Evolutionary conservation across 2,113 vertebrate genomes (phyloP), one percentile per base, ranked within the genome.

Genomic region (Andinoacara biseriatus): DNA sequence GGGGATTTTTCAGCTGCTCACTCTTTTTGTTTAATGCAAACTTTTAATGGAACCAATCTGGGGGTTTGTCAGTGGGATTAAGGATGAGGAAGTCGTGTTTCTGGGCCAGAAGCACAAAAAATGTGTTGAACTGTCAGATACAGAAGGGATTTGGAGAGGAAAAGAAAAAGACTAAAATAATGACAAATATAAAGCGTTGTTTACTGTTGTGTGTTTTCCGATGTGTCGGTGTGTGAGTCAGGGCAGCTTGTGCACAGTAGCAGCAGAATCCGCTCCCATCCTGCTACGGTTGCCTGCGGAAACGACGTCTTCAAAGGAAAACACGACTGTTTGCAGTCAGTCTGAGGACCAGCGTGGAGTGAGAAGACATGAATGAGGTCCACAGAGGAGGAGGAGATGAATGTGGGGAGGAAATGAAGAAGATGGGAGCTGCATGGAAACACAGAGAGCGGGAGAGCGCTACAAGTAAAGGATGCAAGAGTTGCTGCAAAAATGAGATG

Each of bases 241-340:
- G 54, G n/a, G 61, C 61, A 52, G 13, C 59, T 13, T 2, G 58
- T 74, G 52, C 33, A 33, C 76, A 76, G 26, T 43, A 67, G 76
- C 74, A 57, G 31, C 60, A 60, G 75, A 69, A 11, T 74, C 74
- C 69, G 74, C 78, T 80, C 35, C 72, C 61, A 11, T 59, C 58
- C 6, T 3, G 58, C 7, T 38, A 60, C 26, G 54, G 10, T 82
- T 76, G 84, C 78, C 76, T 85, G 58, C 72, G 79, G 46, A 72
- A 72, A 52, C 35, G 74, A 76, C 26, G 20, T 58, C 76, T 62
- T 85, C 74, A 78, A 78, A 81, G 26, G 9, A 75, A 58, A 85
- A 76, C 79, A 59, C 40, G 5, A 10, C 10, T 24, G 58, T 74
- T 78, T 79, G 20, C 80, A 60, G 79, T 77, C 77, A 24, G 54